Percentiles rank a stretch among this genome's conserved stretches.
Evolutionary conservation across 2,113 vertebrate genomes (phyloP).

Genomic region (Paratilapia polleni): DNA sequence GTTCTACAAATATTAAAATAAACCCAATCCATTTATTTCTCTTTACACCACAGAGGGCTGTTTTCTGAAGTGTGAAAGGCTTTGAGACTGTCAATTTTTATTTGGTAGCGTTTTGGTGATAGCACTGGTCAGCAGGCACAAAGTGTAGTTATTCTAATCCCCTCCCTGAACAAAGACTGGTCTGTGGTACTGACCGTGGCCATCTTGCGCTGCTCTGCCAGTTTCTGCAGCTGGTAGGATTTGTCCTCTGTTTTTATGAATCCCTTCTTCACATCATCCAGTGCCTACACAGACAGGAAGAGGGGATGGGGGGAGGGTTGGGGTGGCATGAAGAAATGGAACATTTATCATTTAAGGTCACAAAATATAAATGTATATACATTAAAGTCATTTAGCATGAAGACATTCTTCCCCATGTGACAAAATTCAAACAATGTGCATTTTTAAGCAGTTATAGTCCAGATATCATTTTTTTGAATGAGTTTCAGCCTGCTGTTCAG

Average conservation of each 20-base stretch:
- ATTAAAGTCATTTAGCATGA: background rate
- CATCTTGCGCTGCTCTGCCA: slow-evolving; percentile 97
- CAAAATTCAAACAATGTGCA: background rate
- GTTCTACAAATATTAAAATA: slow-evolving; percentile 5
- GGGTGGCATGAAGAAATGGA: slow-evolving; percentile 11
- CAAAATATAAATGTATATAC: background rate
- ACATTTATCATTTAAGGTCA: slow-evolving; percentile 16
- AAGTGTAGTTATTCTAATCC: slow-evolving; percentile 24
- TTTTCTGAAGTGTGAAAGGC: slow-evolving; percentile 20
- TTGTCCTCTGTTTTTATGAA: slow-evolving; percentile 97
- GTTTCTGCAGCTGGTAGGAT: slow-evolving; percentile 96
- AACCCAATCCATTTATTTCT: background rate
- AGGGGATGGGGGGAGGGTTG: background rate
- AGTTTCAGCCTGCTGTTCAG: background rate
- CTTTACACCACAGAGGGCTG: background rate
- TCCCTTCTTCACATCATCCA: slow-evolving; percentile 96
- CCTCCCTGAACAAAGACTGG: slow-evolving; percentile 66
- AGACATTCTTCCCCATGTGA: background rate
- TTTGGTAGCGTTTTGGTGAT: slow-evolving; percentile 55
- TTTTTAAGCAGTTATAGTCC: background rate
- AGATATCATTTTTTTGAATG: background rate
- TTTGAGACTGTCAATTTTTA: slow-evolving; percentile 10
- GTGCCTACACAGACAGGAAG: slow-evolving; percentile 81
- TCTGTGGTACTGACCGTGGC: slow-evolving; percentile 87
- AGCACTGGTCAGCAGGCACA: slow-evolving; percentile 50